Percentiles rank a stretch among this genome's conserved stretches.
Evolutionary conservation across 2,888 invertebrate species (phyloP).

Genomic region (Therioaphis trifolii): DNA sequence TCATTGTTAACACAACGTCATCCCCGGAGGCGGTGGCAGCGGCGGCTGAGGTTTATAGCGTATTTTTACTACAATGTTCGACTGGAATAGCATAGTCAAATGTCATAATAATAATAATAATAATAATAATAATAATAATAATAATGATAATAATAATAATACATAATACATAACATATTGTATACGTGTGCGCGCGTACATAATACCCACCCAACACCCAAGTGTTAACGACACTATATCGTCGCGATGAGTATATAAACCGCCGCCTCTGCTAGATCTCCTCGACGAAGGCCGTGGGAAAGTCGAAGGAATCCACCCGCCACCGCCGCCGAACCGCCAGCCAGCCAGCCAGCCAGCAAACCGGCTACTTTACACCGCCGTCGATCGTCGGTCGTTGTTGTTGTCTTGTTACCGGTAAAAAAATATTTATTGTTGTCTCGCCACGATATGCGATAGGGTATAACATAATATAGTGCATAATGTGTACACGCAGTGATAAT

Average conservation of each 20-base stretch:
- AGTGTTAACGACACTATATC: constrained; percentile 51
- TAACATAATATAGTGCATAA: too few species aligned
- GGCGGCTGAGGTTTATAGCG: neutral
- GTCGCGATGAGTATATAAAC: neutral
- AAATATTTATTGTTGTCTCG: too few species aligned
- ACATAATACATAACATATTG: constrained; percentile 16
- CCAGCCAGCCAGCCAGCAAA: too few species aligned
- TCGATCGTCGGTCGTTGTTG: neutral
- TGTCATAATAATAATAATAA: constrained; percentile 1
- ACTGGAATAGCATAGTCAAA: neutral
- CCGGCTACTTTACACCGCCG: neutral
- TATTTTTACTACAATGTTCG: neutral
- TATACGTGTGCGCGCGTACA: neutral
- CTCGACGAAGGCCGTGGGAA: constrained; percentile 59
- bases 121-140: neutral
- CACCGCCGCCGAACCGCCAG: neutral
- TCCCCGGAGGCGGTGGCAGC: neutral
- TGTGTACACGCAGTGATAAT: too few species aligned
- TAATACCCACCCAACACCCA: constrained; percentile 20
- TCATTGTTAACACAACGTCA: constrained; percentile 24
- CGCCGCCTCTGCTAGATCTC: neutral
- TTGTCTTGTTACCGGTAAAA: too few species aligned
- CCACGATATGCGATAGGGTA: too few species aligned
- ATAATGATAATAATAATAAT: constrained; percentile 1
- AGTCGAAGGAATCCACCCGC: constrained; percentile 11